phyloP scores from a whole-genome alignment of 1,140 invertebrate species.

The Trachymyrmex cornetzi region DNA sequence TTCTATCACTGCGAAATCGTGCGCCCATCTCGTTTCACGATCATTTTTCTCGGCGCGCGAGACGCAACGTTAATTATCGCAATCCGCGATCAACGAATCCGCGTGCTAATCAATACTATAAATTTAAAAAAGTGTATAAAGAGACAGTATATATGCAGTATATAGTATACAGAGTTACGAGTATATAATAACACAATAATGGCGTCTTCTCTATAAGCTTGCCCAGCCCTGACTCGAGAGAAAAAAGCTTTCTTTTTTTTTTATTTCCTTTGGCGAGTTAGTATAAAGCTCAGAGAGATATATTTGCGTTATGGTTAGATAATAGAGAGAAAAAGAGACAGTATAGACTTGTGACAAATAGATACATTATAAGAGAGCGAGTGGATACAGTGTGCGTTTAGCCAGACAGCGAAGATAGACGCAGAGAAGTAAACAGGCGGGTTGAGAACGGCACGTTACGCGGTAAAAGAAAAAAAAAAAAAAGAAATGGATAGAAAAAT shows the following conservation, averaged over 20 bases:
- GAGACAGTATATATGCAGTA: background rate
- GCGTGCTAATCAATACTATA: background rate
- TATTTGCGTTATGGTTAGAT: conserved; percentile 65
- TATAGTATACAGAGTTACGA: conserved; percentile 11
- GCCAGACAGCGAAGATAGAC: conserved; percentile 36
- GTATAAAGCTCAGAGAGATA: conserved; percentile 78
- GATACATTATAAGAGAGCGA: conserved; percentile 35
- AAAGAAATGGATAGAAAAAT: conserved; percentile 20
- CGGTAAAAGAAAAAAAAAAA: conserved; percentile 42
- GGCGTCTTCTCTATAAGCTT: conserved; percentile 80
- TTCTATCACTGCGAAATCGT: conserved; percentile 53
- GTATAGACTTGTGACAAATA: conserved; percentile 49
- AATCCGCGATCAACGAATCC: conserved; percentile 1
- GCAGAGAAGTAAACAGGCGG: conserved; percentile 48
- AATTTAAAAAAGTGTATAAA: conserved; percentile 18
- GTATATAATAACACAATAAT: conserved; percentile 3
- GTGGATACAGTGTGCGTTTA: conserved; percentile 42
- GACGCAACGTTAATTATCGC: conserved; percentile 24
- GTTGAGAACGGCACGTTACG: conserved; percentile 33
- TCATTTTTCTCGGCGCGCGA: conserved; percentile 58
- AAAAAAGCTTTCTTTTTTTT: conserved; percentile 49
- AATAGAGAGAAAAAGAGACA: conserved; percentile 50
- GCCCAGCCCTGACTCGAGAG: conserved; percentile 79
- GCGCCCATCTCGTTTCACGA: conserved; percentile 72
- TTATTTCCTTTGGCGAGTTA: conserved; percentile 75